Conservation (phyloP, 2,797 vertebrate species). For the Melanotaenia maccullochi region DNA sequence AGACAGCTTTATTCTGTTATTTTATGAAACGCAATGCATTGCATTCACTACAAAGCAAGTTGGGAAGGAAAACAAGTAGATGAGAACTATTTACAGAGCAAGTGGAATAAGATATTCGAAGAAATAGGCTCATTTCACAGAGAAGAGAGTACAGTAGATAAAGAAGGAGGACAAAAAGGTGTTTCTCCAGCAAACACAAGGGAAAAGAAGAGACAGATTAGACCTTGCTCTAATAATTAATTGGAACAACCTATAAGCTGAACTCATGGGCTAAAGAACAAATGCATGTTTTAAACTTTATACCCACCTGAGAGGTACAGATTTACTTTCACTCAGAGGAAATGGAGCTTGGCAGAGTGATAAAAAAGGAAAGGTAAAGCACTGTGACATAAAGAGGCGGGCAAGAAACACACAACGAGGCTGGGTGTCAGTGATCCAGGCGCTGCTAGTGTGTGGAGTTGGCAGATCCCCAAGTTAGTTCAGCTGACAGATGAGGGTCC, state of each 20-base stretch:
- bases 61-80: not conserved
- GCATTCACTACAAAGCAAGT: not conserved
- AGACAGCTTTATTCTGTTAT: not conserved
- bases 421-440: conserved; percentile 29
- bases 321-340: not conserved
- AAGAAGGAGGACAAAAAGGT: too few relatives aligned
- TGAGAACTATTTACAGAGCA: too few relatives aligned
- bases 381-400: not conserved
- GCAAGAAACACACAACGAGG: conserved; percentile 19
- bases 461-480: conserved; percentile 49
- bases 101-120: too few relatives aligned
- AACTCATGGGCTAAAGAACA: conserved; percentile 2
- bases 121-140: not conserved
- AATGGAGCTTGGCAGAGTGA: conserved; percentile 2
- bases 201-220: too few relatives aligned
- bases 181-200: too few relatives aligned
- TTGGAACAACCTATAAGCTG: too few relatives aligned
- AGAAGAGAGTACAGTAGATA: not conserved
- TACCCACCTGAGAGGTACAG: conserved; percentile 10
- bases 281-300: conserved; percentile 7
- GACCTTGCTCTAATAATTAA: too few relatives aligned
- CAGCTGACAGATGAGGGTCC: conserved; percentile 86
- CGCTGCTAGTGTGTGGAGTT: conserved; percentile 30
- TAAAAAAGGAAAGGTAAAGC: conserved; percentile 9
- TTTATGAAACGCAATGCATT: not conserved